A percentile compares a stretch with the other conserved stretches of the same genome.
These are phyloP conservation scores for Parauchenoglanis punctatus DNA, from an alignment of 2,797 vertebrate genomes.

Conservation along the genomic window DNA sequence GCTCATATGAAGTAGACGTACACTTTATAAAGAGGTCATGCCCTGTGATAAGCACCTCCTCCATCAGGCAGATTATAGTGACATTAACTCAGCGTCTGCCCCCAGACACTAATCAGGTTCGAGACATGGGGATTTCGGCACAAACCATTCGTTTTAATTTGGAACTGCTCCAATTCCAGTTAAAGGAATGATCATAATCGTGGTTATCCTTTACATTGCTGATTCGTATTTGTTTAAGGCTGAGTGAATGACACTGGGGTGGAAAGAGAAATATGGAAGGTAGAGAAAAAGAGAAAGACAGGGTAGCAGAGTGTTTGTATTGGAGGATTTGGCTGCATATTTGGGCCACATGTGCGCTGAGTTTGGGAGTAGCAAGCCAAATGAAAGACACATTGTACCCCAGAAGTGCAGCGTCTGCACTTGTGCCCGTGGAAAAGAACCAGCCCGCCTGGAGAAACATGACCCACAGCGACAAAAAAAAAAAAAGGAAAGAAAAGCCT, in stretches of 20 bases:
- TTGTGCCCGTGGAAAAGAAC: conserved; percentile 70
- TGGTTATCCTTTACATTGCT: background rate
- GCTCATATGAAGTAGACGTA: background rate
- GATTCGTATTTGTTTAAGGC: conserved; percentile 24
- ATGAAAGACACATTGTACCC: conserved; percentile 78
- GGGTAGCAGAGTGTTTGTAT: conserved; percentile 72
- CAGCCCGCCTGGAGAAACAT: conserved; percentile 61
- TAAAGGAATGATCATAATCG: background rate
- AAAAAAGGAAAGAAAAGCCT: conserved; percentile 21
- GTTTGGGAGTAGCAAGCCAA: conserved; percentile 71
- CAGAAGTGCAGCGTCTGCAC: conserved; percentile 78
- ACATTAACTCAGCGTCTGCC: conserved; percentile 13
- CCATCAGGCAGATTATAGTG: conserved; percentile 19
- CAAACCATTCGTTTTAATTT: conserved; percentile 34
- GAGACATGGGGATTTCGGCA: conserved; percentile 12
- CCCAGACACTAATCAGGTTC: conserved; percentile 21
- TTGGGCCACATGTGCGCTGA: conserved; percentile 80
- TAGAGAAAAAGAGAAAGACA: conserved; percentile 32
- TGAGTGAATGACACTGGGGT: background rate
- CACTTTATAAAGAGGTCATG: conserved; percentile 14
- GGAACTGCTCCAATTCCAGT: background rate
- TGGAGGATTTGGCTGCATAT: conserved; percentile 75
- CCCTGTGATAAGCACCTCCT: conserved; percentile 23
- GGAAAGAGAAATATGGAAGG: conserved; percentile 39
- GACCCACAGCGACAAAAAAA: conserved; percentile 50